Percentiles rank a stretch among this genome's conserved stretches.
Conservation (phyloP, 2,797 vertebrate species). For the Sebastes kiyomatsui region DNA sequence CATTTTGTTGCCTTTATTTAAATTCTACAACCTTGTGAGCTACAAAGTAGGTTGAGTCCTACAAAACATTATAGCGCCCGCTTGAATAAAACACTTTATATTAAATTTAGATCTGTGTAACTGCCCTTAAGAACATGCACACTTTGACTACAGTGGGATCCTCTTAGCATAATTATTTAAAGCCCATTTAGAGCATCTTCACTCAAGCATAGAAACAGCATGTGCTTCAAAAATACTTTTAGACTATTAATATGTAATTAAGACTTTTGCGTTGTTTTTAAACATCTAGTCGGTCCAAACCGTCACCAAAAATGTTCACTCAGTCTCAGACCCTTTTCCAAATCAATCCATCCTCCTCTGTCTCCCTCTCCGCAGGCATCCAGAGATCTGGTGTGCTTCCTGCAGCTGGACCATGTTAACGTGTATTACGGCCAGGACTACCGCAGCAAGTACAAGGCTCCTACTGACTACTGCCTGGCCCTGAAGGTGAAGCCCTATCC, state of each 20-base stretch:
- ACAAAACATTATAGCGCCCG: neutral
- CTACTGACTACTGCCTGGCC: slow-evolving; percentile 95
- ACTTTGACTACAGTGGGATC: neutral
- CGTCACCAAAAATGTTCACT: neutral
- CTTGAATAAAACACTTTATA: neutral
- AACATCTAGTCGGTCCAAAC: neutral
- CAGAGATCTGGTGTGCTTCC: slow-evolving; percentile 95
- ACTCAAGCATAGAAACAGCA: neutral
- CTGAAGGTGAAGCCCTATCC: slow-evolving; percentile 86
- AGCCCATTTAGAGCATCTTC: slow-evolving; percentile 1
- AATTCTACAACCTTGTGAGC: neutral
- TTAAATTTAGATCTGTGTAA: neutral
- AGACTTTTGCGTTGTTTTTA: neutral
- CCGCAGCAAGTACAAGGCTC: slow-evolving; percentile 97
- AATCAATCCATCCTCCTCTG: neutral
- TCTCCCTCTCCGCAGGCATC: slow-evolving; percentile 84
- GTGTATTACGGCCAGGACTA: slow-evolving; percentile 98
- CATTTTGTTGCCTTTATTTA: neutral
- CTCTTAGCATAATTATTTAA: slow-evolving; percentile 37
- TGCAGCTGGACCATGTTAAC: slow-evolving; percentile 96
- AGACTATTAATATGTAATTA: neutral
- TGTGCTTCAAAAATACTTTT: neutral
- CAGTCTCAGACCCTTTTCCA: neutral
- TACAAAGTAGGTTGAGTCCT: neutral
- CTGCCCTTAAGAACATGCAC: neutral